Percentiles rank a stretch among this genome's conserved stretches.
Conservation (phyloP, 2,888 invertebrate genomes). For the Metopia argyrocephala region DNA sequence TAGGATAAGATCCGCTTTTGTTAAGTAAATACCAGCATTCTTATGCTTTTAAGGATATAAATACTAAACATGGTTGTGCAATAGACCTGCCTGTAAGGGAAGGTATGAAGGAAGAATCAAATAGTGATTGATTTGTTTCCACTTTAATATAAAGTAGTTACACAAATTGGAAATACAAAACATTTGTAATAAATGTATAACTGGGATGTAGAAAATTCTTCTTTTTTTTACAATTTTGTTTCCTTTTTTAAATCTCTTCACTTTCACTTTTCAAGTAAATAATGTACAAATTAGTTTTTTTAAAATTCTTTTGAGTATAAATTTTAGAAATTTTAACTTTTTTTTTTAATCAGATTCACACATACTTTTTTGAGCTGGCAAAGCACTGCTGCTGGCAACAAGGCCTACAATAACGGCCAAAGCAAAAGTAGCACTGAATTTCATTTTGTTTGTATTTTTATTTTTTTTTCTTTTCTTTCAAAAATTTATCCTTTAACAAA, state of each 20-base stretch:
- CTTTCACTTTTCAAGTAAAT: neutral
- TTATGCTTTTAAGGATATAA: no score
- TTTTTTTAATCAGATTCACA: conserved; percentile 39
- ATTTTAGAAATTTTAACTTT: conserved; percentile 1
- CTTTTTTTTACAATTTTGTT: no score
- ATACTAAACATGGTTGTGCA: no score
- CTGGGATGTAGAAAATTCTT: no score
- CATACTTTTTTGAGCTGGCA: conserved; percentile 75
- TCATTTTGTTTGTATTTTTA: conserved; percentile 68
- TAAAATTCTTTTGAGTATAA: conserved; percentile 1
- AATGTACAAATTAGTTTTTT: conserved; percentile 3
- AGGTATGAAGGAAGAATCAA: no score
- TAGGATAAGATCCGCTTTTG: no score
- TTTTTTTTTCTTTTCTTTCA: conserved; percentile 20
- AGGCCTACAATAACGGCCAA: conserved; percentile 72
- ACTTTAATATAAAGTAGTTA: no score
- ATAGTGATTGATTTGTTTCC: no score
- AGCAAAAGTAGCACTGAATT: conserved; percentile 71
- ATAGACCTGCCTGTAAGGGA: no score
- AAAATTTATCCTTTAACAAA: conserved; percentile 61
- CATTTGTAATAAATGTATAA: no score
- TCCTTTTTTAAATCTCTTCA: conserved; percentile 1
- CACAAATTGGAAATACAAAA: no score
- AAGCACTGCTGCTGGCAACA: conserved; percentile 71
- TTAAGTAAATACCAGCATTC: no score